Base-by-base conservation (phyloP, 2,888 invertebrate species). In the Megamerina dolium region DNA sequence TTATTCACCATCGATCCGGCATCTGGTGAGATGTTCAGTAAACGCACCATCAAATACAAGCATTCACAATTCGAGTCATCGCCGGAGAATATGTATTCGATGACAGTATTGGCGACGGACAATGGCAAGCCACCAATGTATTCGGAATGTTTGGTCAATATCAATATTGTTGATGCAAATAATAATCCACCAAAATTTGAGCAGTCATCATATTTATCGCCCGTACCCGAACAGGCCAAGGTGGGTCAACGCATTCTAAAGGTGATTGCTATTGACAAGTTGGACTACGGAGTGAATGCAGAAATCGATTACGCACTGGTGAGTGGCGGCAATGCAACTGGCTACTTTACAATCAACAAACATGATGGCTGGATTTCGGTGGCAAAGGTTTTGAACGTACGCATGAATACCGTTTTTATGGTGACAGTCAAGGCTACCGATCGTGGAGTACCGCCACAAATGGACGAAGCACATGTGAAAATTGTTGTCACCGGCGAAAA, bases 61-160 rank as follows among this genome's bases (percentile, higher is more conserved):
- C 83, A 87, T 68, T 86, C 87, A 0, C 84, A 84, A 53, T 73
- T 84, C 31, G 84, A 87, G 55, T 78, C 83, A 2, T 91, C 91
- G 0, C 91, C 91, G 1, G 93, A 93, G 70, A 91, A 92, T 63
- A 81, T 86, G 56, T 93, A 93, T 64, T 80, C 85, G 1, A 73
- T 95, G n/a, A 83, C 85, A 3, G 81, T 95, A n/a, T 73, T 93
- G 2, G 95, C 94, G 0, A 90, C 87, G 0, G 95, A 96, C 69
- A 90, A 92, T 61, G 96, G 95, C 0, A 93, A 91, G 66, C 95
- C 95, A 1, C 92, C 94, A 0, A 82, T 93, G 80, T 90, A 90
- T 23, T 88, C 92, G 0, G 90, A 88, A 69, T 86, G 88, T 55
- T 74, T 85, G 23, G 85, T 94, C 1, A 84, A 85, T 32, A 83